Percentiles rank a stretch among this genome's conserved stretches.
phyloP scores from a whole-genome alignment of 2,888 invertebrate species.

The Caenorhabditis sulstoni region DNA sequence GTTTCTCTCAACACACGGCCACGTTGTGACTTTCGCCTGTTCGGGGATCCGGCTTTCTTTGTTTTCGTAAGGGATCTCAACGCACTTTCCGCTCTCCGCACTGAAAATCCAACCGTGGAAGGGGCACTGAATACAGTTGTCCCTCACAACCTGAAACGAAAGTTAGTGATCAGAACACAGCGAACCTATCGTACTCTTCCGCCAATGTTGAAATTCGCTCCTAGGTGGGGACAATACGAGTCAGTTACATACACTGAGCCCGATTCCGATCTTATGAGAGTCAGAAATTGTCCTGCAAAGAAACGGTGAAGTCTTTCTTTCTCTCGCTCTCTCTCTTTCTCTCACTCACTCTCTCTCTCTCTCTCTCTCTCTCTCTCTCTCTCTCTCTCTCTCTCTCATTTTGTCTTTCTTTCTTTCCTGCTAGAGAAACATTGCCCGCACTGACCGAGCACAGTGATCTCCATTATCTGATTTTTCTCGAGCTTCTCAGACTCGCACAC shows the following conservation, averaged over 20 bases:
- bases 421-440: too few species aligned
- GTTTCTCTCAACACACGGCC: constrained; percentile 86
- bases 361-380: too few species aligned
- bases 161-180: not conserved
- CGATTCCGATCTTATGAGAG: constrained; percentile 85
- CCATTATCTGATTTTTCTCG: constrained; percentile 83
- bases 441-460: constrained; percentile 87
- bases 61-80: constrained; percentile 86
- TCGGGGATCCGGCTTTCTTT: constrained; percentile 84
- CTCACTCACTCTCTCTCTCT: too few species aligned
- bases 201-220: constrained; percentile 90
- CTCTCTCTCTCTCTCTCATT: too few species aligned
- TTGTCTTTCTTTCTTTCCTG: too few species aligned
- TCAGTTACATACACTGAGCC: constrained; percentile 87
- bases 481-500: constrained; percentile 86
- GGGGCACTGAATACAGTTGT: constrained; percentile 89
- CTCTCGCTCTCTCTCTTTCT: too few species aligned
- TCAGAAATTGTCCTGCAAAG: constrained; percentile 85
- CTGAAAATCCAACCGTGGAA: constrained; percentile 92
- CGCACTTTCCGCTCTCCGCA: constrained; percentile 87
- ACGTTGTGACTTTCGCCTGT: constrained; percentile 85
- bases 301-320: too few species aligned
- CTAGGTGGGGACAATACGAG: constrained; percentile 92
- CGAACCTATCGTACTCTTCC: too few species aligned
- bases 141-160: constrained; percentile 80